These are phyloP conservation scores for Adoxophyes honmai DNA, from an alignment of 1,140 invertebrate species.

Conservation along the genomic window DNA sequence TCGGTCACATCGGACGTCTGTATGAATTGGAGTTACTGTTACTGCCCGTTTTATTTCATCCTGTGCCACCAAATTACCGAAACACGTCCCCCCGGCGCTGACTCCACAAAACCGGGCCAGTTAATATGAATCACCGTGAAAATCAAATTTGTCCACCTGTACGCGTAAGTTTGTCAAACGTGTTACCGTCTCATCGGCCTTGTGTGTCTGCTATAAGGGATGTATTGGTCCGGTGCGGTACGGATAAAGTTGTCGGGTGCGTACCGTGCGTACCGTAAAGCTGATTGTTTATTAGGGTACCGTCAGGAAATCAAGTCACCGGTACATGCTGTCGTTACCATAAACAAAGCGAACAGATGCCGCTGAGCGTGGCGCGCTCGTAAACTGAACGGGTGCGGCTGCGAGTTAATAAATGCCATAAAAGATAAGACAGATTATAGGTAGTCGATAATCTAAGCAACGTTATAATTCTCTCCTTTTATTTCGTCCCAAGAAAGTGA, in stretches of 20 bases:
- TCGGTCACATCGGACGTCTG: too few relatives aligned
- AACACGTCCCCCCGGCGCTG: too few relatives aligned
- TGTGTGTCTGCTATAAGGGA: not conserved
- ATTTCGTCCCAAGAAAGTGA: too few relatives aligned
- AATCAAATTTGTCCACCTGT: not conserved
- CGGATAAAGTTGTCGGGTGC: not conserved
- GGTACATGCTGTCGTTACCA: constrained; percentile 5
- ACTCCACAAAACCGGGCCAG: not conserved
- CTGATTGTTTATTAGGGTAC: constrained; percentile 14
- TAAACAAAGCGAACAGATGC: constrained; percentile 14
- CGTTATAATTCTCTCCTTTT: too few relatives aligned
- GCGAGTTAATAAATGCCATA: too few relatives aligned
- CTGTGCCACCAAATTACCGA: not conserved
- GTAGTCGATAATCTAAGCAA: too few relatives aligned
- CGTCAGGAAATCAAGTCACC: constrained; percentile 7
- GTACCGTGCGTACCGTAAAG: constrained; percentile 5
- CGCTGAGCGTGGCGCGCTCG: not conserved
- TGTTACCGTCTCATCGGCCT: not conserved
- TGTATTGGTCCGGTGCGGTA: not conserved
- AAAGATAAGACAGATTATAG: too few relatives aligned
- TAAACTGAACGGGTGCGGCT: too few relatives aligned
- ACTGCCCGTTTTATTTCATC: too few relatives aligned
- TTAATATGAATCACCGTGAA: constrained; percentile 1
- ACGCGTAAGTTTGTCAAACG: not conserved
- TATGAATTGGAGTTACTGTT: too few relatives aligned